Evolutionary conservation across 2,888 invertebrate species (phyloP).

Genomic region (Athrips mouffetella): DNA sequence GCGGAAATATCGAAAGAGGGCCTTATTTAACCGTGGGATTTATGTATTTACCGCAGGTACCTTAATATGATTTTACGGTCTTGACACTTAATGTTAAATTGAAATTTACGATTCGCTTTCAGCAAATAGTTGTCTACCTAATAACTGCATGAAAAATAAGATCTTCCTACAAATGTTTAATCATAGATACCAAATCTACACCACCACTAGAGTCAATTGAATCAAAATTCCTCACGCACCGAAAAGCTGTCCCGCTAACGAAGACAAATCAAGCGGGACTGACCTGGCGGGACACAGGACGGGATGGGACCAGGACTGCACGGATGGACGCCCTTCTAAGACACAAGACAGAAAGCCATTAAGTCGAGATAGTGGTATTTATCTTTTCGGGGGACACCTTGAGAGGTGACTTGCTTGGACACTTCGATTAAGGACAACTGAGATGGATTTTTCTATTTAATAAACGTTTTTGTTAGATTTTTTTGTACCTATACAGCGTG

Average conservation of each 20-base stretch:
- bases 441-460: conserved; percentile 19
- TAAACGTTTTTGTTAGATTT: not conserved
- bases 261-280: conserved; percentile 71
- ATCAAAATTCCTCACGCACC: conserved; percentile 50
- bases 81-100: no score
- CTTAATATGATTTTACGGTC: no score
- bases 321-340: conserved; percentile 58
- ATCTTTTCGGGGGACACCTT: conserved; percentile 47
- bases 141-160: no score
- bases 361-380: conserved; percentile 68
- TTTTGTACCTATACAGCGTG: not conserved
- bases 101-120: no score
- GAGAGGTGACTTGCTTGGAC: conserved; percentile 42
- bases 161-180: no score
- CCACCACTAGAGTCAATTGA: conserved; percentile 15
- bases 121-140: no score
- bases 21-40: no score
- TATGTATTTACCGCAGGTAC: no score
- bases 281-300: conserved; percentile 40
- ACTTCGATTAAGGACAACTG: conserved; percentile 48
- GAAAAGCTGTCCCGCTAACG: conserved; percentile 62
- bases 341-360: conserved; percentile 64
- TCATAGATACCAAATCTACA: not conserved
- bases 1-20: no score
- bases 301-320: conserved; percentile 28